Evolutionary conservation across 1,140 invertebrate genomes (phyloP), one percentile per base, ranked within the genome.

Genomic region (Drosophila miranda): DNA sequence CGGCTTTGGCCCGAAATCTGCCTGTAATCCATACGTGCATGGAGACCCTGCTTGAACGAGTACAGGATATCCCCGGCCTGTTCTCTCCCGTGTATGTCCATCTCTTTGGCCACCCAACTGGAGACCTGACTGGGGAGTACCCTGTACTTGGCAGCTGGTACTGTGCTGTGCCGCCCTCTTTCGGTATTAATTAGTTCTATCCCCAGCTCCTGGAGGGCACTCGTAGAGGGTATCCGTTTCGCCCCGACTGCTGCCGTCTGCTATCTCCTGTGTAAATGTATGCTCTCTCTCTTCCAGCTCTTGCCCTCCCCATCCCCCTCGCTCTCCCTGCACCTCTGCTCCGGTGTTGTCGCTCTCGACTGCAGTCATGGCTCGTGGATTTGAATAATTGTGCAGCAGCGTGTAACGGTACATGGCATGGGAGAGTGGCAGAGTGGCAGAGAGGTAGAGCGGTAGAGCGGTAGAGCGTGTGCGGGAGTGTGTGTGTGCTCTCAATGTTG

Each of bases 351-450:
- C 30, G 41, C 54, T 66, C 61, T 59, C 61, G 73, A 54, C 75
- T 60, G 78, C 71, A 78, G 82, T 75, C 82, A 87, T 78, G 78
- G 83, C 67, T 75, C 63, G 75, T 87, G 71, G 78, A 87, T 87
- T 88, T 87, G 78, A 87, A 87, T 87, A 87, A 87, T 87, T 87
- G 82, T 88, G 78, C 83, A 87, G 63, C 82, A 82, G 82, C 57
- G 74, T 87, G 83, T 72, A 81, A 87, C 81, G 77, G 50, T 58
- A 55, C 46, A 14, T 34, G 11, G 13, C 4, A 76, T 64, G 59
- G 59, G 52, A 53, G 51, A 70, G 60, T 7, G 4, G n/a, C 1
- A 42, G 21, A 5, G 21, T 21, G 43, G 11, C 6, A 3, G n/a
- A 16, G 11, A 16, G 11, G n/a, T 19, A 45, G 14, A 42, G 13